A percentile compares a stretch with the other conserved stretches of the same genome.
Evolutionary conservation across 2,888 invertebrate species (phyloP).

Genomic region (Hirtodrosophila confusa): DNA sequence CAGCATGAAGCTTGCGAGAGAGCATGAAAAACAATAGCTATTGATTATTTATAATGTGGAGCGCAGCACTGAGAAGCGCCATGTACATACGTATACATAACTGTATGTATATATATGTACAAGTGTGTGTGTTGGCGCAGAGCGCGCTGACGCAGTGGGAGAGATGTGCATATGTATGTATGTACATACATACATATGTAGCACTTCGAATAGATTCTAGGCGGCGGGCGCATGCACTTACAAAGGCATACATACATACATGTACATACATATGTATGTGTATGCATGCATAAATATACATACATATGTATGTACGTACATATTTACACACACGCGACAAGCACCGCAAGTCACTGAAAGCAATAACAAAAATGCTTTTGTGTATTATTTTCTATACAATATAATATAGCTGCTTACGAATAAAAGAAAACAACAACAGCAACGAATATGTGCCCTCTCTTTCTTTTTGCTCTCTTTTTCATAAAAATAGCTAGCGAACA

Average conservation of each 20-base stretch:
- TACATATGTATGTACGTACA: conserved; percentile 8
- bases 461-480: conserved; percentile 6
- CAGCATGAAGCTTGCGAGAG: conserved; percentile 11
- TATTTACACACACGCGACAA: conserved; percentile 3
- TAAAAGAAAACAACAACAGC: no score
- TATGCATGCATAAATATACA: background rate
- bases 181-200: conserved; percentile 10
- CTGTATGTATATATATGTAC: background rate
- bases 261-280: background rate
- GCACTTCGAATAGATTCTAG: conserved; percentile 31
- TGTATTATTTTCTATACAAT: background rate
- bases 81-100: no score
- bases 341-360: conserved; percentile 25
- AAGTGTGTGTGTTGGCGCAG: conserved; percentile 15
- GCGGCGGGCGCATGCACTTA: conserved; percentile 51
- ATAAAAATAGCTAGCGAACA: conserved; percentile 25
- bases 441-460: background rate
- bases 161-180: background rate
- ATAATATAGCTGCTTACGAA: background rate
- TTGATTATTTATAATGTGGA: conserved; percentile 59
- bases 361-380: conserved; percentile 20
- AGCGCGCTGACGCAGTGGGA: conserved; percentile 9
- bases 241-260: conserved; percentile 3
- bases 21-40: conserved; percentile 48
- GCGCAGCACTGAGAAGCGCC: conserved; percentile 7